phyloP scores from a whole-genome alignment of 2,888 invertebrate species.

The Cybosia mesomella region DNA sequence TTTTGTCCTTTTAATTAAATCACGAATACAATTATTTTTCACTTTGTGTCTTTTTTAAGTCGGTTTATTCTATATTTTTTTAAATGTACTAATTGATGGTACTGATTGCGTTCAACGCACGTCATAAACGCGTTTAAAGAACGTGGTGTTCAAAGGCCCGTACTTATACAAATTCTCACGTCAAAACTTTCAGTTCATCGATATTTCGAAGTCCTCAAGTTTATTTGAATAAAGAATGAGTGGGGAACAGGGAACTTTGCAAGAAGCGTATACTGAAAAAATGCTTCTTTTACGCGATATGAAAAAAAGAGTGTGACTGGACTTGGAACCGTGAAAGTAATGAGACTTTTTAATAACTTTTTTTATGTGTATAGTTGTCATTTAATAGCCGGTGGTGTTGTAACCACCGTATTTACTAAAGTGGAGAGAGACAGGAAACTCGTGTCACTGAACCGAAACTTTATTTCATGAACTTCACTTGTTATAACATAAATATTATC shows the following conservation, averaged over 20 bases:
- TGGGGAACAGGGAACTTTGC: slow-evolving; percentile 45
- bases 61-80: no score
- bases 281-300: slow-evolving; percentile 45
- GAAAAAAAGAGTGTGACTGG: slow-evolving; percentile 44
- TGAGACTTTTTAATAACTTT: slow-evolving; percentile 28
- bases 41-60: no score
- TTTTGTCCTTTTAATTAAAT: no score
- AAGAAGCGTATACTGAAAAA: slow-evolving; percentile 52
- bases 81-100: no score
- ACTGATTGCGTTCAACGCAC: no score
- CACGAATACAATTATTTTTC: no score
- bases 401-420: not conserved
- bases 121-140: no score
- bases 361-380: slow-evolving; percentile 20
- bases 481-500: no score
- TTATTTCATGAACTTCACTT: no score
- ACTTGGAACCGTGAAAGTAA: slow-evolving; percentile 10
- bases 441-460: not conserved
- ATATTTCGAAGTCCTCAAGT: slow-evolving; percentile 55
- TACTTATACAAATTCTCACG: slow-evolving; percentile 55
- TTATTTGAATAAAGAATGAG: slow-evolving; percentile 66
- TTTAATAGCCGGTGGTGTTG: not conserved
- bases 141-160: no score
- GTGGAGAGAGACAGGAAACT: not conserved
- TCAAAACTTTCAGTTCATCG: slow-evolving; percentile 54